Conservation (phyloP, 1,140 invertebrate species). For the Drosophila santomea region DNA sequence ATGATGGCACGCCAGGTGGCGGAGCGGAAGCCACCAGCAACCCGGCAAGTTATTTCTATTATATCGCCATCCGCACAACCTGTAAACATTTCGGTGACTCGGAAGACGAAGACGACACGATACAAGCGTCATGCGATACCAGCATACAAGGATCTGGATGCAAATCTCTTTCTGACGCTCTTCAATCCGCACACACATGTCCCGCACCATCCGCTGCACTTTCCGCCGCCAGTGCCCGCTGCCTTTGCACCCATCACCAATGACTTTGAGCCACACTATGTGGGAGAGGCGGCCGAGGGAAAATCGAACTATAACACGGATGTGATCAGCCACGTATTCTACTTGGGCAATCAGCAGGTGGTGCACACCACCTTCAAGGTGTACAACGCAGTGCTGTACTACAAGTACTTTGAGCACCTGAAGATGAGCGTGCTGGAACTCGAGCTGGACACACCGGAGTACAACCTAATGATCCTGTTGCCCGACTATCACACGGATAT, state of each 20-base stretch:
- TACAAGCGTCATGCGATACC: constrained; percentile 66
- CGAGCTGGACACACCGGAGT: constrained; percentile 89
- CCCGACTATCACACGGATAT: constrained; percentile 85
- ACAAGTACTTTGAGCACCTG: constrained; percentile 89
- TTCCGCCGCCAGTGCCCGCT: constrained; percentile 43
- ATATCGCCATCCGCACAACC: constrained; percentile 16
- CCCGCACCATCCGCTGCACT: constrained; percentile 42
- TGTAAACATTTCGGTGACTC: constrained; percentile 8
- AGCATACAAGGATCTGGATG: constrained; percentile 69
- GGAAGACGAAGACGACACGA: constrained; percentile 47
- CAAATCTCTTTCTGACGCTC: constrained; percentile 72
- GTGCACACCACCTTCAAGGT: constrained; percentile 87
- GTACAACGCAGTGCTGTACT: constrained; percentile 90
- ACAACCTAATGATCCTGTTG: constrained; percentile 88
- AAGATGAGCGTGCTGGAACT: constrained; percentile 90
- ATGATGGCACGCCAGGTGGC: constrained; percentile 69
- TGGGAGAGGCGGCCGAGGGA: constrained; percentile 34
- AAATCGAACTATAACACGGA: constrained; percentile 81
- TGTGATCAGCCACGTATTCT: constrained; percentile 82
- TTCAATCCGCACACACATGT: constrained; percentile 62
- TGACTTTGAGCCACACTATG: constrained; percentile 72
- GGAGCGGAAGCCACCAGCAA: constrained; percentile 18
- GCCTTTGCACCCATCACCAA: constrained; percentile 62
- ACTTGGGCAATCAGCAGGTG: constrained; percentile 74
- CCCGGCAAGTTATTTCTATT: constrained; percentile 42